Evolutionary conservation across 2,797 vertebrate species (phyloP), one percentile per base, ranked within the genome.

Genomic region (Trichosurus vulpecula): DNA sequence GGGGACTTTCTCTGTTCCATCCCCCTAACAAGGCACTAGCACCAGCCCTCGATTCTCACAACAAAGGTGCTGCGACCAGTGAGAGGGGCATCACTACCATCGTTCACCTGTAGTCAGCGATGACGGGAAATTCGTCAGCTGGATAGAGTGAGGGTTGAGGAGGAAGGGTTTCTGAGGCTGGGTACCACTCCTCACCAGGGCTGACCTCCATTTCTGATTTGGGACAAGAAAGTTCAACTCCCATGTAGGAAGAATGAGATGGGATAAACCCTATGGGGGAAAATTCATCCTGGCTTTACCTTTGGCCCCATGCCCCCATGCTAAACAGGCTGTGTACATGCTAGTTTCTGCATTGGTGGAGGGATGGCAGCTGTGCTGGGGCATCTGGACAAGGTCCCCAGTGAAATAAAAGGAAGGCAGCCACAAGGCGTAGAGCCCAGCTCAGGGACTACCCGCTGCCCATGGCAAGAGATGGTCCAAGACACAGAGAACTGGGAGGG

Each of bases 81-180:
- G 6, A 35, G 53, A 22, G 53, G 3, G 16, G 52, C 6, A 0
- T 0, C 55, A 51, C 30, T 6, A 2, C 8, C 19, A 29, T 0
- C 1, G 66, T 16, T 41, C 30, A 1, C 35, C 0, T 2, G 25
- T 9, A 11, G 31, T 0, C 0, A 11, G 11, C 1, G 0, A 3
- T 61, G 31, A 14, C 30, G 31, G 57, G 30, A 58, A 58, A 31
- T 58, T 58, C 30, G 31, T 30, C 35, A 58, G 31, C 31, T 5
- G 1, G 58, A 35, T 13, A 14, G 29, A 35, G 13, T 8, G 14
- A 41, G n/a, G 66, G 22, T 2, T 41, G 66, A 30, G n/a, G n/a
- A n/a, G 19, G 66, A 0, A 19, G 19, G 54, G 54, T 54, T 41
- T 41, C n/a, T 74, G 66, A 41, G n/a, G 66, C 25, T 41, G 2